phyloP scores from a whole-genome alignment of 2,797 vertebrate genomes.

The Platyrinchus mystaceus region DNA sequence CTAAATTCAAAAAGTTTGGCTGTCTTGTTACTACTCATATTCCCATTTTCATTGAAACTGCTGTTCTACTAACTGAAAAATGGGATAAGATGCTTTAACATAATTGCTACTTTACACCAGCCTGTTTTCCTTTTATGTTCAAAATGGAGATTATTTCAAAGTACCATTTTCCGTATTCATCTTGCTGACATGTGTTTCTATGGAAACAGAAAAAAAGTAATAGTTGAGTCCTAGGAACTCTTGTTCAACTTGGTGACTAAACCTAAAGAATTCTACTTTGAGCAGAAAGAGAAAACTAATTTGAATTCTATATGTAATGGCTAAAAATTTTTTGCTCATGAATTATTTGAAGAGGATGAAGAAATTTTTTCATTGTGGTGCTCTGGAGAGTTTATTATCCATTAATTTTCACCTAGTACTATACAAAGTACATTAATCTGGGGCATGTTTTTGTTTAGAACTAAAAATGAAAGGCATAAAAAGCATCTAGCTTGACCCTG shows the following conservation, averaged over 20 bases:
- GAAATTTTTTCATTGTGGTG: not conserved
- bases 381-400: not conserved
- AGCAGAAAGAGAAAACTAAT: not conserved
- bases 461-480: fast-evolving
- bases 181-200: conserved; percentile 33
- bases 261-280: not conserved
- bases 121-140: conserved; percentile 26
- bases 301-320: not conserved
- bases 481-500: not conserved
- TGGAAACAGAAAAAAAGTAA: conserved; percentile 40
- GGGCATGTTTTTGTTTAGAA: not conserved
- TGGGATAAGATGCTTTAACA: not conserved
- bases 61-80: conserved; percentile 1
- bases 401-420: not conserved
- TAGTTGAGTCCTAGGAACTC: not conserved
- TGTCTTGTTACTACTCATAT: not conserved
- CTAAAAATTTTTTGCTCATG: not conserved
- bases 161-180: conserved; percentile 19
- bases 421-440: not conserved
- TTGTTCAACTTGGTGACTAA: not conserved
- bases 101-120: conserved; percentile 12
- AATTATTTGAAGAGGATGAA: not conserved
- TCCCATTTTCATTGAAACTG: not conserved
- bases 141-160: conserved; percentile 52
- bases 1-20: not conserved